Evolutionary conservation across 2,888 invertebrate genomes (phyloP).

Genomic region (Eupithecia vulgata): DNA sequence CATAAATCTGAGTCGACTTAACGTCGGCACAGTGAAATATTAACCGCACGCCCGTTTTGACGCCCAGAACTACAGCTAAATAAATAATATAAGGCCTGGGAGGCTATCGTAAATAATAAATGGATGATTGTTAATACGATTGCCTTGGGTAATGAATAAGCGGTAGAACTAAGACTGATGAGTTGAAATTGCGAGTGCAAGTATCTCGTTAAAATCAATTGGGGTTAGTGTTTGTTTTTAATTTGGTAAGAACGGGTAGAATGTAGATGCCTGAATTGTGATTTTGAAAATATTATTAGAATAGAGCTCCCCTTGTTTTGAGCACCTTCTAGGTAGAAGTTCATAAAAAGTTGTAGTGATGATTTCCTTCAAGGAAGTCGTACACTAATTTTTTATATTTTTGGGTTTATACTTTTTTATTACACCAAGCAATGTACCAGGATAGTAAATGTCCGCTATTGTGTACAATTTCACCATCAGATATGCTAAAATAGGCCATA

Average conservation of each 20-base stretch:
- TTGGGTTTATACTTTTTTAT: background rate
- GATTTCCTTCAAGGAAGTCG: background rate
- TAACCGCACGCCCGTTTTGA: slow-evolving; percentile 79
- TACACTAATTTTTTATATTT: background rate
- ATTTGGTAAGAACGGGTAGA: background rate
- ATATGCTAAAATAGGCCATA: slow-evolving; percentile 35
- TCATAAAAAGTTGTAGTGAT: background rate
- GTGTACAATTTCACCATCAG: slow-evolving; percentile 29
- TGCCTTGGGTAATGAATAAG: slow-evolving; percentile 36
- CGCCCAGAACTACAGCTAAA: slow-evolving; percentile 66
- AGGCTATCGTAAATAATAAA: slow-evolving; percentile 50
- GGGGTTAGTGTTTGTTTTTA: slow-evolving; percentile 7
- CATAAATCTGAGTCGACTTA: slow-evolving; percentile 81
- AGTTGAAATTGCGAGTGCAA: slow-evolving; percentile 14
- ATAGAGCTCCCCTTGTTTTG: background rate
- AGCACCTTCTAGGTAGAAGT: background rate
- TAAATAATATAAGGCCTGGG: slow-evolving; percentile 70
- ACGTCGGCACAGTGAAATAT: slow-evolving; percentile 79
- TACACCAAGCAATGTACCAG: background rate
- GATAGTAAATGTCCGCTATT: slow-evolving; percentile 16
- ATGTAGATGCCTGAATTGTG: background rate
- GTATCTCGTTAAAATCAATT: slow-evolving; percentile 33
- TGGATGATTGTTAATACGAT: slow-evolving; percentile 38
- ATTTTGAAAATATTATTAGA: background rate
- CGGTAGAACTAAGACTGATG: slow-evolving; percentile 24